A percentile compares a stretch with the other conserved stretches of the same genome.
Conservation (phyloP, 2,797 vertebrate species). For the Rachycentron canadum region DNA sequence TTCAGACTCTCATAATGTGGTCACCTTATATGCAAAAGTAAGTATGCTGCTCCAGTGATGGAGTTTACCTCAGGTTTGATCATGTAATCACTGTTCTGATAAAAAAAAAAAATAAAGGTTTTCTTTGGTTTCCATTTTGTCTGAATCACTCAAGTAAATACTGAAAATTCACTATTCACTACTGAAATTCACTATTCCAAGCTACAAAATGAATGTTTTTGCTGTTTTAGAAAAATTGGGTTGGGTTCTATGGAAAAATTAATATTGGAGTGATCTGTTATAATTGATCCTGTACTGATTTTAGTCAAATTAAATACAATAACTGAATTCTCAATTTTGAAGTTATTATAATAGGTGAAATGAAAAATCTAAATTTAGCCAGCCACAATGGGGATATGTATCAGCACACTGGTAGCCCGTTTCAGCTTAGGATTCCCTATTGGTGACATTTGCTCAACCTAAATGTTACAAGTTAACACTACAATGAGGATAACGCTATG, state of each 20-base stretch:
- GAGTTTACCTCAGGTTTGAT: conserved; percentile 55
- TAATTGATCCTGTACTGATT: not conserved
- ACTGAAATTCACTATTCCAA: not conserved
- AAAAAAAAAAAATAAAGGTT: conserved; percentile 58
- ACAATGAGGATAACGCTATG: no score
- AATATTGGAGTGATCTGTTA: not conserved
- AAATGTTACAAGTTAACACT: no score
- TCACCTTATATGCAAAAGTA: conserved; percentile 27
- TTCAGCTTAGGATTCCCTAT: no score
- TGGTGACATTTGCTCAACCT: no score
- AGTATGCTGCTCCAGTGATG: conserved; percentile 21
- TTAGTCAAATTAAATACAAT: no score
- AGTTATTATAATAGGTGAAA: no score
- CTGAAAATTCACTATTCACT: not conserved
- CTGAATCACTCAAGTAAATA: not conserved
- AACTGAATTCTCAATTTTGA: no score
- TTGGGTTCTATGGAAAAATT: not conserved
- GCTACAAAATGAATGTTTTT: no score
- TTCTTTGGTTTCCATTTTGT: conserved; percentile 45
- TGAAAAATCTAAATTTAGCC: no score
- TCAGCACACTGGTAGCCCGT: no score
- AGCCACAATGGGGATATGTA: no score
- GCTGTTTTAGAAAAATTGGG: not conserved
- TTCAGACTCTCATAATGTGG: not conserved
- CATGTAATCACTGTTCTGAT: conserved; percentile 10